phyloP scores from a whole-genome alignment of 2,888 invertebrate species.

The Notodonta ziczac region DNA sequence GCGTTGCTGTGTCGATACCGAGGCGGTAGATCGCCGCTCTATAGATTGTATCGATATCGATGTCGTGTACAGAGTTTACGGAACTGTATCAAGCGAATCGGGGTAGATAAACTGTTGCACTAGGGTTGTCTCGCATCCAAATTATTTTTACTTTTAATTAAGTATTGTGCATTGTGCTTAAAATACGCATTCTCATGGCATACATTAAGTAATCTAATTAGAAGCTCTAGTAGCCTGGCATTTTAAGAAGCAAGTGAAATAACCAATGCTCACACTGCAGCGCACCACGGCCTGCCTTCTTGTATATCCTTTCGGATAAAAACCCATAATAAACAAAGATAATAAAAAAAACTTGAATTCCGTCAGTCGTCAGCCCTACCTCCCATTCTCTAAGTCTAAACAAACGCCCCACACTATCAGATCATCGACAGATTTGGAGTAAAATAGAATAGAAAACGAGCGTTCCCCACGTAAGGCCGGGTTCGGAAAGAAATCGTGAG shows the following conservation, averaged over 20 bases:
- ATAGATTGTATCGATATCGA: slow-evolving; percentile 29
- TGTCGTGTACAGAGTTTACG: slow-evolving; percentile 6
- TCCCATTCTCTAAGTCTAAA: slow-evolving; percentile 8
- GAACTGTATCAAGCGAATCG: slow-evolving; percentile 8
- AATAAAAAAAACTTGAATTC: neutral
- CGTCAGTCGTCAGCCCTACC: slow-evolving; percentile 2
- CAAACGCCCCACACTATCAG: slow-evolving; percentile 26
- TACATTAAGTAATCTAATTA: too few species aligned
- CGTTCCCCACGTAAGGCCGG: slow-evolving; percentile 46
- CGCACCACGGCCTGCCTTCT: too few species aligned
- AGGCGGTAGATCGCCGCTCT: slow-evolving; percentile 26
- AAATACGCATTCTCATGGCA: too few species aligned
- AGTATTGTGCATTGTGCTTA: too few species aligned
- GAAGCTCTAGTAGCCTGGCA: too few species aligned
- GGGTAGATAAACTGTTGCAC: neutral
- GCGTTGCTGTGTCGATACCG: slow-evolving; percentile 7
- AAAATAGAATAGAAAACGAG: slow-evolving; percentile 61
- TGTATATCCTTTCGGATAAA: too few species aligned
- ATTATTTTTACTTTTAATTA: neutral
- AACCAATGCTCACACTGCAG: neutral
- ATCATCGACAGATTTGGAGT: slow-evolving; percentile 42
- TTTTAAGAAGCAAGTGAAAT: too few species aligned
- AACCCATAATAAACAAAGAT: too few species aligned
- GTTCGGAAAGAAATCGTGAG: slow-evolving; percentile 52
- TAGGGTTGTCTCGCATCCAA: neutral